Conservation (phyloP, 2,113 vertebrate genomes). For the Cavia porcellus region DNA sequence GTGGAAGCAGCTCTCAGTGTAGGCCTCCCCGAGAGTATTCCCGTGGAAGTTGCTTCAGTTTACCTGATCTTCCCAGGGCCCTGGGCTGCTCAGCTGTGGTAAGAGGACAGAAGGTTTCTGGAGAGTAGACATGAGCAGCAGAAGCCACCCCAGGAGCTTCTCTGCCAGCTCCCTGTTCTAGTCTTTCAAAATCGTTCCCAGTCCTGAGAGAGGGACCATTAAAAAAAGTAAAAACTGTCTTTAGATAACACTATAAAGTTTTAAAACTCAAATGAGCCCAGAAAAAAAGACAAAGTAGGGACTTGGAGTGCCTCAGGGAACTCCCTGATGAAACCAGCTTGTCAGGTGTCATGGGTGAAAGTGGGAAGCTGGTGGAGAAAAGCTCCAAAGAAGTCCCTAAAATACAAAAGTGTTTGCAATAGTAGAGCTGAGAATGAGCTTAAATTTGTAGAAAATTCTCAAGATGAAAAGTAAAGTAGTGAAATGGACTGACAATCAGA, state of each 20-base stretch:
- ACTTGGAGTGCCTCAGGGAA: background rate
- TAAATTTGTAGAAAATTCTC: conserved; percentile 8
- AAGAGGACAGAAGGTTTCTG: background rate
- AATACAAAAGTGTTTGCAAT: conserved; percentile 3
- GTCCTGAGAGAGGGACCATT: background rate
- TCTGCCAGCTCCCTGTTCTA: background rate
- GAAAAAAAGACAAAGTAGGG: background rate
- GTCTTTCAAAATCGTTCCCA: background rate
- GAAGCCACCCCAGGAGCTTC: background rate
- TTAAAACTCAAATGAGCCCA: background rate
- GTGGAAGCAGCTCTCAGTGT: background rate
- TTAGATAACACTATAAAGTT: conserved; percentile 8
- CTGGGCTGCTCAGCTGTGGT: background rate
- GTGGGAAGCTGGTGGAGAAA: background rate
- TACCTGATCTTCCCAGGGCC: background rate
- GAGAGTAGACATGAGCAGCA: background rate
- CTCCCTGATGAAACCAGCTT: background rate
- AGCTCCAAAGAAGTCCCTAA: background rate
- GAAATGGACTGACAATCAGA: background rate
- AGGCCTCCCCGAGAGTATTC: background rate
- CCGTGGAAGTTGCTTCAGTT: background rate
- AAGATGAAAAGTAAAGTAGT: conserved; percentile 30
- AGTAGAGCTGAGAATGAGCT: conserved; percentile 2
- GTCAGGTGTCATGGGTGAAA: background rate
- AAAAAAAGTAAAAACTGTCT: background rate